phyloP scores from a whole-genome alignment of 1,140 invertebrate species.

The Drosophila sturtevanti region DNA sequence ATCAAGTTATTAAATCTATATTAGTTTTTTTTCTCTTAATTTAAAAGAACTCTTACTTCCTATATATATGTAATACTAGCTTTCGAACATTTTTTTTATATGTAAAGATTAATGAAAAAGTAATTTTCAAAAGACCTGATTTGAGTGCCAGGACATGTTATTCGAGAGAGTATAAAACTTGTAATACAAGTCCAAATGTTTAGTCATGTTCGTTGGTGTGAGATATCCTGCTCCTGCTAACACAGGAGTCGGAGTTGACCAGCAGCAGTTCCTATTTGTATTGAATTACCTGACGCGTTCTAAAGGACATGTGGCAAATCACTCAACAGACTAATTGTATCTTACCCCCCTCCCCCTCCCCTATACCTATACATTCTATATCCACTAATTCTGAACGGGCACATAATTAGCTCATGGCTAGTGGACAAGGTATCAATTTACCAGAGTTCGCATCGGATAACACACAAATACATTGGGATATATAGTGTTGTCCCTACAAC shows the following conservation, averaged over 20 bases:
- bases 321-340: background rate
- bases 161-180: background rate
- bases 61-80: no score
- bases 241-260: slow-evolving; percentile 3
- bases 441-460: slow-evolving; percentile 63
- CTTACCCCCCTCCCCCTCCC: background rate
- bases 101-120: background rate
- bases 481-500: slow-evolving; percentile 24
- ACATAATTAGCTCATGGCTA: slow-evolving; percentile 68
- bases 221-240: slow-evolving; percentile 49
- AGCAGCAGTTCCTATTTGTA: slow-evolving; percentile 49
- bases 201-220: slow-evolving; percentile 49
- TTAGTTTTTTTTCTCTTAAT: no score
- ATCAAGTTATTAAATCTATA: no score
- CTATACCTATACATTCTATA: no score
- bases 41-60: no score
- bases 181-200: slow-evolving; percentile 27
- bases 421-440: slow-evolving; percentile 73
- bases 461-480: slow-evolving; percentile 41
- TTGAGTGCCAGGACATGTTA: background rate
- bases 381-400: slow-evolving; percentile 36
- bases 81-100: background rate
- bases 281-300: slow-evolving; percentile 47
- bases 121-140: background rate
- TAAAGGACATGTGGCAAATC: slow-evolving; percentile 40